Evolutionary conservation across 2,888 invertebrate species (phyloP).

Genomic region (Drosophila siamana): DNA sequence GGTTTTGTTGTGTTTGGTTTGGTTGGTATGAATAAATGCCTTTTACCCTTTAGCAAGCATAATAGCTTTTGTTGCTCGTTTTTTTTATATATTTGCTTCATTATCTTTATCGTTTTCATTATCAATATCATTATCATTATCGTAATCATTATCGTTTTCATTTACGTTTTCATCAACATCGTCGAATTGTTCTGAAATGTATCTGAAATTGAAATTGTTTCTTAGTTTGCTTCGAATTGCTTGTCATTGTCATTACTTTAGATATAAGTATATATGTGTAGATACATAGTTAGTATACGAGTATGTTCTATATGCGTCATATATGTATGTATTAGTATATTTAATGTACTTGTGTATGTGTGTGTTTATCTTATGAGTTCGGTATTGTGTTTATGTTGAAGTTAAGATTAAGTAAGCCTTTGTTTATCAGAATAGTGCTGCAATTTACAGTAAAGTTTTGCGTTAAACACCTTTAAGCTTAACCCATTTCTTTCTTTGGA

Average conservation of each 20-base stretch:
- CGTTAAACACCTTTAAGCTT: conserved; percentile 42
- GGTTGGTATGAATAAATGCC: conserved; percentile 75
- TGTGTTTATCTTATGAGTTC: conserved; percentile 39
- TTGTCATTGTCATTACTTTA: conserved; percentile 71
- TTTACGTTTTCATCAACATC: conserved; percentile 15
- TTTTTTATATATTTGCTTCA: conserved; percentile 47
- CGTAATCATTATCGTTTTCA: conserved; percentile 7
- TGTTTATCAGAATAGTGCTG: conserved; percentile 54
- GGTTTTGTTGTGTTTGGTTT: conserved; percentile 18
- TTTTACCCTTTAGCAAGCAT: conserved; percentile 82
- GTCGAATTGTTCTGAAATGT: conserved; percentile 49
- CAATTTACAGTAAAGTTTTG: conserved; percentile 64
- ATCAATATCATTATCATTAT: conserved; percentile 18
- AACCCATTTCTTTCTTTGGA: conserved; percentile 17
- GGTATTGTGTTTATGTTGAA: conserved; percentile 42
- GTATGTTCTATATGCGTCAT: conserved; percentile 51
- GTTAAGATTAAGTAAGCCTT: conserved; percentile 67
- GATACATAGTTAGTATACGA: conserved; percentile 60
- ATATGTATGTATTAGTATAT: conserved; percentile 32
- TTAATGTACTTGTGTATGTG: conserved; percentile 28
- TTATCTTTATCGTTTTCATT: conserved; percentile 13
- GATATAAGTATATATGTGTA: conserved; percentile 48
- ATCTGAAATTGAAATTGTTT: conserved; percentile 67
- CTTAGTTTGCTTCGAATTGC: conserved; percentile 72
- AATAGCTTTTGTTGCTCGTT: conserved; percentile 53